Evolutionary conservation across 2,888 invertebrate species (phyloP).

Genomic region (Elegia similella): DNA sequence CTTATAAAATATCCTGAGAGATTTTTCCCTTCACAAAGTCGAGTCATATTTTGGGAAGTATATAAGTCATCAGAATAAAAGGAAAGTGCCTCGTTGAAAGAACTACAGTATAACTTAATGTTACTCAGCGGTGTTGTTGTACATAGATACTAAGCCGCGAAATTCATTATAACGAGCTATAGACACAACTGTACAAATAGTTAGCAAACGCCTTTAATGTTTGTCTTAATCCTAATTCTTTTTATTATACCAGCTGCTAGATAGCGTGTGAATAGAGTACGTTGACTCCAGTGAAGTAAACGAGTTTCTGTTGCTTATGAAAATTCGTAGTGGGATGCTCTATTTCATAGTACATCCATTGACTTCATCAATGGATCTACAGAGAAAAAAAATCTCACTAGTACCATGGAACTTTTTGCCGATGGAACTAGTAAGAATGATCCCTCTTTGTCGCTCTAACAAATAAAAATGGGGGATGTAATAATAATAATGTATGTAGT

Average conservation of each 20-base stretch:
- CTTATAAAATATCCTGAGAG: too few species aligned
- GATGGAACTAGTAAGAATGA: too few species aligned
- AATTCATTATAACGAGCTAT: conserved; percentile 1
- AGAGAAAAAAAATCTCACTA: too few species aligned
- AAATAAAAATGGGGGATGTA: too few species aligned
- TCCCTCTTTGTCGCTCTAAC: too few species aligned
- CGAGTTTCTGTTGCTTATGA: background rate
- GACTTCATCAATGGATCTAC: too few species aligned
- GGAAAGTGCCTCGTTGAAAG: conserved; percentile 5
- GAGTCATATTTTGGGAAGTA: too few species aligned
- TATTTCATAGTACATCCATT: too few species aligned
- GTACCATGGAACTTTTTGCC: too few species aligned
- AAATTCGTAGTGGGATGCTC: background rate
- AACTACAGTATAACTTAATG: background rate
- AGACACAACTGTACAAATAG: conserved; percentile 27
- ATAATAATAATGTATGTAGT: too few species aligned
- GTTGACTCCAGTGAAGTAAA: background rate
- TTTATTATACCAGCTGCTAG: background rate
- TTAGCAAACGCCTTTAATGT: conserved; percentile 19
- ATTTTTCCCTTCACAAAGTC: too few species aligned
- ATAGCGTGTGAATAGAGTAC: background rate
- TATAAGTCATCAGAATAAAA: background rate
- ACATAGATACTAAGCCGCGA: conserved; percentile 11
- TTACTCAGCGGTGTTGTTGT: conserved; percentile 14
- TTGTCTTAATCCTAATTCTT: conserved; percentile 18